Base-by-base conservation (phyloP, 2,888 invertebrate species). In the Limnephilus auricula region DNA sequence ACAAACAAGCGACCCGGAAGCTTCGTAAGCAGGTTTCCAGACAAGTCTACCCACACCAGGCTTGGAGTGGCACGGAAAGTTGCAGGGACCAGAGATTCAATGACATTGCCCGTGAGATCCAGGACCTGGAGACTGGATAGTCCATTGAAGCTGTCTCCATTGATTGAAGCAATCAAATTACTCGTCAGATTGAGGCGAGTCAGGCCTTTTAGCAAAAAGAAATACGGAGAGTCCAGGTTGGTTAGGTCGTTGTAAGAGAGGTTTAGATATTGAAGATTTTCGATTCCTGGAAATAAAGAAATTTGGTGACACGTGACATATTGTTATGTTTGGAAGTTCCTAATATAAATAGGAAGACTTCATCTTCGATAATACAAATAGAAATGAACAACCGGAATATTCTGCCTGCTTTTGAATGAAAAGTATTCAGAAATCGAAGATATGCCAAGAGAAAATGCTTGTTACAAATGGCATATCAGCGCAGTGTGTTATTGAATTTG, bases 141-240 rank as follows among this genome's bases (percentile, higher is more conserved):
- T 30, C 92, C 93, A 15, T 65, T 32, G 4, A 93, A 88, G 18
- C 80, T 37, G 13, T 90, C 89, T 34, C 6, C 80, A 0, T 50
- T 31, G 18, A 93, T n/a, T 25, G 83, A 80, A n/a, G 18, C 65
- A 30, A 93, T 93, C n/a, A 79, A 84, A 78, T 93, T 93, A 18
- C 30, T 15, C 13, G 89, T 84, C 34, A 93, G 65, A 89, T 92
- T 92, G 18, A 93, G 86, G 37, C 40, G 50, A 79, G 85, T 89
- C 25, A 93, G 84, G 30, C 90, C 82, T 25, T 79, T 89, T 30
- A 92, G 78, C 18, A 65, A 79, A 30, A 15, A 78, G 65, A 93
- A 93, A 32, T 90, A 79, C 50, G 89, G 79, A 25, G n/a, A 37
- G 30, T 89, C 80, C 25, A 93, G 78, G 15, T 83, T 83, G 25